Conservation (phyloP, 35 echinoderm and acorn worm species). For the Apostichopus californicus region DNA sequence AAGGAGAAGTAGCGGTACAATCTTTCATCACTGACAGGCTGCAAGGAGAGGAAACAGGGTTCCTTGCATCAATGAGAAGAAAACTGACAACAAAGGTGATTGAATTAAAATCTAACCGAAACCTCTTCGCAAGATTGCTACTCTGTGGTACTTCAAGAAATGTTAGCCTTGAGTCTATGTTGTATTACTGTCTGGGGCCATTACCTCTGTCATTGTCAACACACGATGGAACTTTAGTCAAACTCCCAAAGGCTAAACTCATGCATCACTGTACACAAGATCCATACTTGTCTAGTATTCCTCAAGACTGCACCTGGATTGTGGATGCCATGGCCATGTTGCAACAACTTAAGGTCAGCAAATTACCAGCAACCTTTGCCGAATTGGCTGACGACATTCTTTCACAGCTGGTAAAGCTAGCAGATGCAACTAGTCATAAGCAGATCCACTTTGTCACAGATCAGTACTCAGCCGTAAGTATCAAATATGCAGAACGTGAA, state of each 20-base stretch:
- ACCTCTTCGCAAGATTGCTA: conserved; percentile 66
- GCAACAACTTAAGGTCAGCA: conserved; percentile 22
- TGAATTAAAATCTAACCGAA: conserved; percentile 39
- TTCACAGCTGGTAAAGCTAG: conserved; percentile 26
- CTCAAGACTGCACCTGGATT: conserved; percentile 30
- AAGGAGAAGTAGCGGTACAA: background rate
- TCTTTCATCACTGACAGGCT: conserved; percentile 3
- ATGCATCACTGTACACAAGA: too few species aligned
- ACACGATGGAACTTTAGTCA: background rate
- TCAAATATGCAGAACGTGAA: conserved; percentile 61
- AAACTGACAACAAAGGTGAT: conserved; percentile 45
- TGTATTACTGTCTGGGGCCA: background rate
- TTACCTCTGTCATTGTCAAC: background rate
- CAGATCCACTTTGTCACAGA: conserved; percentile 66
- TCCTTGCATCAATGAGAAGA: conserved; percentile 6
- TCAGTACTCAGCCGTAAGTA: conserved; percentile 61
- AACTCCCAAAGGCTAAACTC: conserved; percentile 46
- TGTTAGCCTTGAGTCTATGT: conserved; percentile 31
- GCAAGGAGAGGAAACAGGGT: background rate
- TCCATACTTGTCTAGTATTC: background rate
- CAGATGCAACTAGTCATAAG: background rate
- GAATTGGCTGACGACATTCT: conserved; percentile 44
- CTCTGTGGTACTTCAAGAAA: conserved; percentile 56
- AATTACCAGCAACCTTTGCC: conserved; percentile 19
- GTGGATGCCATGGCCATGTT: conserved; percentile 63